These are phyloP conservation scores for Pterois miles DNA, from an alignment of 2,797 vertebrate species.

Conservation along the genomic window DNA sequence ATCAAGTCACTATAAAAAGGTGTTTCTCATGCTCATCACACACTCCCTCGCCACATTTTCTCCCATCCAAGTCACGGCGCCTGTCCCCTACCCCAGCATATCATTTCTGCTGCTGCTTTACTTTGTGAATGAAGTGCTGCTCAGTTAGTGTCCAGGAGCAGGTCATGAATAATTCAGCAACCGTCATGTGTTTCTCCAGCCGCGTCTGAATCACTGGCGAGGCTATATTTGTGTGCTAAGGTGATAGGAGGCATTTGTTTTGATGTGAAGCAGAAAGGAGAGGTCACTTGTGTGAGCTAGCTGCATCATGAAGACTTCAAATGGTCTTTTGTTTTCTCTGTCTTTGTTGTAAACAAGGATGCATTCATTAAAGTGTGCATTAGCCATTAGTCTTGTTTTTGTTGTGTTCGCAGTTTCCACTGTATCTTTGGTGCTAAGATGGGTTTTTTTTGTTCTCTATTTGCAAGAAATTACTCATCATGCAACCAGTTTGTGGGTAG, in stretches of 20 bases:
- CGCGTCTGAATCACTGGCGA: conserved; percentile 22
- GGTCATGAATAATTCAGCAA: conserved; percentile 72
- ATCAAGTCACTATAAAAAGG: conserved; percentile 20
- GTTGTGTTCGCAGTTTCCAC: background rate
- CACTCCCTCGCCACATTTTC: background rate
- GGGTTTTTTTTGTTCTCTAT: background rate
- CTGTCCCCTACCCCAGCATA: conserved; percentile 26
- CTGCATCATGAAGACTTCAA: conserved; percentile 13
- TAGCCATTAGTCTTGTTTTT: conserved; percentile 10
- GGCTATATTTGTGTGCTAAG: conserved; percentile 12
- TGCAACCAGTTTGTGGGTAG: background rate
- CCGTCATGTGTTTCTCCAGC: conserved; percentile 32
- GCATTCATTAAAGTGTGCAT: conserved; percentile 10
- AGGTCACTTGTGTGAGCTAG: conserved; percentile 13
- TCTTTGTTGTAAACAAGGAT: conserved; percentile 8
- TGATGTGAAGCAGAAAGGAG: conserved; percentile 27
- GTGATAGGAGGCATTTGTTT: conserved; percentile 46
- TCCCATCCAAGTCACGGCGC: conserved; percentile 23
- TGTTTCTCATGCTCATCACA: conserved; percentile 35
- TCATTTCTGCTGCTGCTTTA: conserved; percentile 53
- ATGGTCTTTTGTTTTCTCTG: background rate
- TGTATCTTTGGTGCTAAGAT: background rate
- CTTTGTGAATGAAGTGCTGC: conserved; percentile 73
- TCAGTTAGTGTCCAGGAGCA: conserved; percentile 56
- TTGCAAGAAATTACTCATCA: background rate